Evolutionary conservation across 2,888 invertebrate genomes (phyloP), one percentile per base, ranked within the genome.

Genomic region (Xylota sylvarum): DNA sequence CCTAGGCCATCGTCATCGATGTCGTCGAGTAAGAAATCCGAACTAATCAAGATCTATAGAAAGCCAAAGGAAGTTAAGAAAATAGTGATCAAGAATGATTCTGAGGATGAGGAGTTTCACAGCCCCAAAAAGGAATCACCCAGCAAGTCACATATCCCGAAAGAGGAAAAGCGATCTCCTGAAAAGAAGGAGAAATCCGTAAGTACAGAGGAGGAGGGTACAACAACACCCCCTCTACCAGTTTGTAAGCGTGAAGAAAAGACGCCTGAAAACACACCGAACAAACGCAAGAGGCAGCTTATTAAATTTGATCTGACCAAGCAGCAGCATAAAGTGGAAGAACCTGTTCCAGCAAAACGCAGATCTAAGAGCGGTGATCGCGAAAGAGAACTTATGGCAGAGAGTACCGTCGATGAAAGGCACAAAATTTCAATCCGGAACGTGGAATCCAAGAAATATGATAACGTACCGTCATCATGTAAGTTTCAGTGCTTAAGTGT

Each of bases 391-490:
- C 40, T 56, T 50, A 46, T 27, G 5, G 48, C 73, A 79, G 84
- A 88, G 65, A 87, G 82, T 81, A 90, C 87, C 76, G 23, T 92
- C 89, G 77, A 92, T 81, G 90, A 93, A 27, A 89, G 89, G 60
- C 91, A 90, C 5, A 91, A 90, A 83, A 90, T 92, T 32, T 90
- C 91, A 5, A 94, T 94, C 19, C 93, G 93, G 14, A 94, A 94
- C 89, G 91, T 90, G 0, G 94, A 94, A 83, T 89, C 90, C 43
- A 91, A 93, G 87, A 95, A 95, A 93, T 95, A 94, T 90, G 95
- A 95, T 88, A 91, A 94, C 55, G 89, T 95, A 76, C 95, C 95
- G 2, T 93, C 94, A 55, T 93, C 94, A 65, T 90, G 95, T 95
- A 92, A 94, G 94, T 91, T 62, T 2, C 2, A 12, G 23, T 46